Base-by-base conservation (phyloP, 2,113 vertebrate genomes). In the Pipa parva region DNA sequence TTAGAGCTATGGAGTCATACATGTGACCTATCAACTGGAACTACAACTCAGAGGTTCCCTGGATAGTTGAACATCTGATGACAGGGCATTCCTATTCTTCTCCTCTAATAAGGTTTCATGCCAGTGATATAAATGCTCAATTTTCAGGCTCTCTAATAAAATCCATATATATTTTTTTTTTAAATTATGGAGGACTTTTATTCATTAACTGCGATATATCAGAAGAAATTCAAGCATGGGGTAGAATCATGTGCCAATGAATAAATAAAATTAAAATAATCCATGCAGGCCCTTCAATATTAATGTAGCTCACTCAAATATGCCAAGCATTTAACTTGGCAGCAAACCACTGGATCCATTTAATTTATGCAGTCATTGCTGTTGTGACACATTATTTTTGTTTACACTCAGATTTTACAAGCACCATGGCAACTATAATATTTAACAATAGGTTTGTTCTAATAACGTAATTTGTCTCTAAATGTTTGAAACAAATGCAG, bases 391-490 rank as follows among this genome's bases (percentile, higher is more conserved):
- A 49, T 59, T 59, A 51, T 50, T 51, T 50, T 27, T 51, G 27
- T 59, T 68, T 59, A 37, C 20, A 28, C 10, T 39, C 37, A 4
- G 27, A 63, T 57, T 65, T 52, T 56, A 13, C 20, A 48, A 29
- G 50, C 39, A 46, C 5, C 21, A 63, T 54, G 25, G 62, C 28
- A 36, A 54, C 49, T 52, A 39, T 26, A 52, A 31, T 31, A 49
- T 12, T 18, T 26, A 36, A 50, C 28, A 27, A 26, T 28, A 36
- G 60, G 46, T 33, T 63, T 22, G 51, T 28, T 51, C 22, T n/a
- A 36, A 36, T 22, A 58, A 36, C 21, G 49, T 68, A 27, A 68
- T 59, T 59, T 59, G 29, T n/a, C 56, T 45, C 42, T 56, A 65
- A 65, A 45, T 52, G 18, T 27, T 46, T 65, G 11, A 9, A 37